A percentile compares a stretch with the other conserved stretches of the same genome.
Evolutionary conservation across 1,140 invertebrate species (phyloP).

Genomic region (Calycopis cecrops): DNA sequence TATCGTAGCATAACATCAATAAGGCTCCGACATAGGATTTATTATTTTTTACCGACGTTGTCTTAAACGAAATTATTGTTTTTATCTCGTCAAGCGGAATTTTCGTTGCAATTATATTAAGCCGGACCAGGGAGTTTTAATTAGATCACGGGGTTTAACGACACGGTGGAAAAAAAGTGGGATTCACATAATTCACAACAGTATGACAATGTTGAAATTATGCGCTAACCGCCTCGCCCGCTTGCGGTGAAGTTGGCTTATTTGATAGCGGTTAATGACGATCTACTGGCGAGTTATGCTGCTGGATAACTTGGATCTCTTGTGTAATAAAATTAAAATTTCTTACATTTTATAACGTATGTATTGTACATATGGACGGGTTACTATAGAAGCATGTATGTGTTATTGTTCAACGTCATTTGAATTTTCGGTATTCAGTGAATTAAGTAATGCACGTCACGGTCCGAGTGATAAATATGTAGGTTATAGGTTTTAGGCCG

Average conservation of each 20-base stretch:
- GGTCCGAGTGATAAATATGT: too few relatives aligned
- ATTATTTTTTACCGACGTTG: slow-evolving; percentile 66
- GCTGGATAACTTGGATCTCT: too few relatives aligned
- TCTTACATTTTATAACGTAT: too few relatives aligned
- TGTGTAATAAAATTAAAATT: too few relatives aligned
- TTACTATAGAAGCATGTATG: too few relatives aligned
- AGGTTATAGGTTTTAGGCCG: too few relatives aligned
- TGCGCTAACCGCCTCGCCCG: slow-evolving; percentile 5
- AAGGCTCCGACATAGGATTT: slow-evolving; percentile 56
- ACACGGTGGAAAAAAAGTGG: slow-evolving; percentile 49
- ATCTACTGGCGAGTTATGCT: not conserved
- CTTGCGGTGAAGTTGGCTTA: not conserved
- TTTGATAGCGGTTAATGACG: slow-evolving; percentile 8
- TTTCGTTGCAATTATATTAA: slow-evolving; percentile 73
- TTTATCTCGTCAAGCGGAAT: slow-evolving; percentile 67
- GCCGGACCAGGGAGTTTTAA: slow-evolving; percentile 60
- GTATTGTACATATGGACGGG: too few relatives aligned
- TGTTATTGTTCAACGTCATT: too few relatives aligned
- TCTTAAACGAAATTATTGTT: slow-evolving; percentile 73
- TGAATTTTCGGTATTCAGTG: too few relatives aligned
- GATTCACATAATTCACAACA: slow-evolving; percentile 39
- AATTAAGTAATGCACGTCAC: too few relatives aligned
- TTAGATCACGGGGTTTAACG: slow-evolving; percentile 67
- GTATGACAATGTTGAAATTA: slow-evolving; percentile 24
- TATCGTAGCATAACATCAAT: slow-evolving; percentile 69